phyloP scores from a whole-genome alignment of 2,113 vertebrate species.

The Pachycephala philippinensis region DNA sequence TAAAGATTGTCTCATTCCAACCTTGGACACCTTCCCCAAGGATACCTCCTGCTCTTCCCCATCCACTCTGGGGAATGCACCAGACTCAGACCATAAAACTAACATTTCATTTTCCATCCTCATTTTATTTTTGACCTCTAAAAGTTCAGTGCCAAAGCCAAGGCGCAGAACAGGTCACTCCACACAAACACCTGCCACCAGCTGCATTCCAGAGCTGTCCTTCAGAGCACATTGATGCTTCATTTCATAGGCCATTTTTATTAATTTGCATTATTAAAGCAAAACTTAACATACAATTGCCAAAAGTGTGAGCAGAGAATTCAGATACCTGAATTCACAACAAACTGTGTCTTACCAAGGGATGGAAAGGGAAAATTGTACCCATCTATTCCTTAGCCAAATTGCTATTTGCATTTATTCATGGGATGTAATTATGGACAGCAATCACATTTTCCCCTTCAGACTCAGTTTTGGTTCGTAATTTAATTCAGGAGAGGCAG shows the following conservation, averaged over 20 bases:
- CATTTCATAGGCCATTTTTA: background rate
- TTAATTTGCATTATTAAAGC: background rate
- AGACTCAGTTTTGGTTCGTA: background rate
- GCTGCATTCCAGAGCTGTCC: background rate
- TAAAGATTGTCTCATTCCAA: background rate
- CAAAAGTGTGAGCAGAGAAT: background rate
- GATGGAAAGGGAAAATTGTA: background rate
- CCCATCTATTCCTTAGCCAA: background rate
- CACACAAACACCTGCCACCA: background rate
- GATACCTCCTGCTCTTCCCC: background rate
- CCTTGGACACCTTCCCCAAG: background rate
- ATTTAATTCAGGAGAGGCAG: background rate
- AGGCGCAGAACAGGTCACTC: background rate
- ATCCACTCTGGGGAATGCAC: background rate
- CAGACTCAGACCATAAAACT: background rate
- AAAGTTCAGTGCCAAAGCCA: background rate
- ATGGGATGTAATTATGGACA: background rate
- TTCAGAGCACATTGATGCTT: fast-evolving
- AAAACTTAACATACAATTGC: background rate
- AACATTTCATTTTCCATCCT: background rate
- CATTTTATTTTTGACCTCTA: background rate
- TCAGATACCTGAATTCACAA: background rate
- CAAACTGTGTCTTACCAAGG: background rate
- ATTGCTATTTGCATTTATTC: background rate
- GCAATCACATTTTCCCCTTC: background rate